These are phyloP conservation scores for Ictalurus furcatus DNA, from an alignment of 2,113 vertebrate species.

Conservation along the genomic window DNA sequence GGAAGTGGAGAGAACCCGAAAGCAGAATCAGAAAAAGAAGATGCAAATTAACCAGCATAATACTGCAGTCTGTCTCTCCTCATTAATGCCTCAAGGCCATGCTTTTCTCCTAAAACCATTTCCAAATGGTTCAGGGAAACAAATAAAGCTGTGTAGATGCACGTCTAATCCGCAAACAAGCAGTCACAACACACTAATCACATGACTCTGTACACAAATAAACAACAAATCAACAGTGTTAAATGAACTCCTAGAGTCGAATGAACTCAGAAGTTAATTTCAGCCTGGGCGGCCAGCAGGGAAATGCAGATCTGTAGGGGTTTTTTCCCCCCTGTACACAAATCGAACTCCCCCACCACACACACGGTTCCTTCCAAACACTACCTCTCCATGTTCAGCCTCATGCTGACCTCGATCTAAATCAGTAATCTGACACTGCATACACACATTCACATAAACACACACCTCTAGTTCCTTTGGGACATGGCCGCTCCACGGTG, in stretches of 20 bases:
- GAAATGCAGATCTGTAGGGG: neutral
- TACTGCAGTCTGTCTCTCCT: conserved; percentile 11
- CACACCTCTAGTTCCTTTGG: conserved; percentile 76
- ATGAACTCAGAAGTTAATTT: conserved; percentile 10
- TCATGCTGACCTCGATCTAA: neutral
- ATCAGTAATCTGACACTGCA: neutral
- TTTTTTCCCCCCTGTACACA: neutral
- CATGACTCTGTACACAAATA: conserved; percentile 17
- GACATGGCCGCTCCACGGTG: conserved; percentile 94
- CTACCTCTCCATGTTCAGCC: neutral
- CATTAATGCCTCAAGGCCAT: conserved; percentile 29
- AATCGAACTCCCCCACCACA: neutral
- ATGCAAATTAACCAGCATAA: conserved; percentile 25
- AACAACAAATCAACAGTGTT: conserved; percentile 12
- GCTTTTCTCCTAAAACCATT: conserved; percentile 18
- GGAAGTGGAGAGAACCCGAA: neutral
- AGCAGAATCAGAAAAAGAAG: neutral
- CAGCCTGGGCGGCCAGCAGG: neutral
- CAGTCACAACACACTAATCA: conserved; percentile 37
- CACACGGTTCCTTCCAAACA: neutral
- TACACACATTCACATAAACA: neutral
- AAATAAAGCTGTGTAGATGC: conserved; percentile 32
- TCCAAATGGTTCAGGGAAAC: conserved; percentile 27
- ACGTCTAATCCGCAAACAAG: conserved; percentile 30
- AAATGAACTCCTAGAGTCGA: conserved; percentile 25